A percentile compares a stretch with the other conserved stretches of the same genome.
Evolutionary conservation across 2,888 invertebrate species (phyloP).

Genomic region (Tolmerus cingulatus): DNA sequence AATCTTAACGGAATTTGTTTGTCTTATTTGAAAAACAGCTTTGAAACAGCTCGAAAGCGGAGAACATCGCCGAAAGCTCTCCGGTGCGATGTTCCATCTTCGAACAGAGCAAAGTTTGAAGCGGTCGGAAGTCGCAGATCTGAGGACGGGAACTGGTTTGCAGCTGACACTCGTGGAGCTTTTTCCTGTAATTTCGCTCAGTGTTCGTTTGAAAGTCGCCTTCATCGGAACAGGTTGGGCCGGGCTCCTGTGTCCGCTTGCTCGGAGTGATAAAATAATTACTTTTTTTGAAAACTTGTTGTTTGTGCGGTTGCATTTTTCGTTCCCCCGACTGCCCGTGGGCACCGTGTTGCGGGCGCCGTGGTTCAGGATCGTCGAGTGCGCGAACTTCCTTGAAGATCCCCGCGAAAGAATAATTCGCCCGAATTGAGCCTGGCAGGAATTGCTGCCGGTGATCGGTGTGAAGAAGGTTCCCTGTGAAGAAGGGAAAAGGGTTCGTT

Average conservation of each 20-base stretch:
- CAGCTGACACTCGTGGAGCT: slow-evolving; percentile 11
- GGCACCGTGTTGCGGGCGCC: background rate
- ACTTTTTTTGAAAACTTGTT: background rate
- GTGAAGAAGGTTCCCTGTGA: background rate
- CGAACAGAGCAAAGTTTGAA: background rate
- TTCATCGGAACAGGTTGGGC: background rate
- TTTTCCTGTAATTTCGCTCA: slow-evolving; percentile 5
- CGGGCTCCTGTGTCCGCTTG: background rate
- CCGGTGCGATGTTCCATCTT: background rate
- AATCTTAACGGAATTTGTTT: background rate
- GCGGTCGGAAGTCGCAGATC: background rate
- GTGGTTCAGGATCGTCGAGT: background rate
- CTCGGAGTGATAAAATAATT: background rate
- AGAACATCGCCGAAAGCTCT: background rate
- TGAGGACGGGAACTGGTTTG: background rate
- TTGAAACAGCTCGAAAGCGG: background rate
- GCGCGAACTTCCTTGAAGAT: background rate
- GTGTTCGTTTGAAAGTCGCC: slow-evolving; percentile 32
- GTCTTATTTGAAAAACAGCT: background rate
- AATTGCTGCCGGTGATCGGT: background rate
- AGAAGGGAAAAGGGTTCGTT: background rate
- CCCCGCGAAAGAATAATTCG: background rate
- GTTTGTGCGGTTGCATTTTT: background rate
- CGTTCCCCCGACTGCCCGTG: background rate
- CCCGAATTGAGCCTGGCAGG: background rate